Evolutionary conservation across 2,797 vertebrate genomes (phyloP).

Genomic region (Lacerta bilineata): DNA sequence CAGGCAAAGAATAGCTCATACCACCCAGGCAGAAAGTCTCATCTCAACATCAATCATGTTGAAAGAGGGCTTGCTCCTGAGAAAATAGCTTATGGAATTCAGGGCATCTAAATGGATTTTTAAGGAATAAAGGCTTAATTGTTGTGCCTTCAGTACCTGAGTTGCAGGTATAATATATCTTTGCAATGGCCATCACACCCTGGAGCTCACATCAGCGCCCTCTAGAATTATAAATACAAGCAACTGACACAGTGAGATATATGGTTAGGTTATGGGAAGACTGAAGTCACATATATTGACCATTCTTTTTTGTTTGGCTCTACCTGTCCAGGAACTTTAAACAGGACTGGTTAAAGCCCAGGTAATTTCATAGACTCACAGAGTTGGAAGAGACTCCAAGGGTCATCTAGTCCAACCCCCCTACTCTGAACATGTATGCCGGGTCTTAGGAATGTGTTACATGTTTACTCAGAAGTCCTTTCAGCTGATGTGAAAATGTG

Average conservation of each 20-base stretch:
- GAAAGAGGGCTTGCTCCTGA: slow-evolving; percentile 13
- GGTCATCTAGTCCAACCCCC: background rate
- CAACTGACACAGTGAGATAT: background rate
- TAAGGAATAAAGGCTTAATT: slow-evolving; percentile 17
- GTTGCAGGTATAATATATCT: slow-evolving; percentile 6
- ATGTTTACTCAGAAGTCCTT: too few relatives aligned
- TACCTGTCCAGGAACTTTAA: background rate
- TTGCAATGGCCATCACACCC: background rate
- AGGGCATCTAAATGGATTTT: background rate
- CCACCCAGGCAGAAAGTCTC: slow-evolving; percentile 10
- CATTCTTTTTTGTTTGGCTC: background rate
- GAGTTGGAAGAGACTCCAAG: too few relatives aligned
- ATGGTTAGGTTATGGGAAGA: background rate
- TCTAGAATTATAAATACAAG: slow-evolving; percentile 6
- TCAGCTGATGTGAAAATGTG: too few relatives aligned
- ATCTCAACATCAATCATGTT: slow-evolving; percentile 5
- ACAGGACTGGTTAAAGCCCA: background rate
- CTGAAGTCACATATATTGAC: background rate
- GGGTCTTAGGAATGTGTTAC: background rate
- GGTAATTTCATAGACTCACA: too few relatives aligned
- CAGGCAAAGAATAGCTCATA: slow-evolving; percentile 1
- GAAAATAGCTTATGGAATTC: slow-evolving; percentile 11
- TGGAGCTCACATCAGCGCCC: background rate
- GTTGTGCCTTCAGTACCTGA: background rate
- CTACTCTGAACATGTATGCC: background rate